Base-by-base conservation (phyloP, 2,888 invertebrate species). In the Lithodes maja region DNA sequence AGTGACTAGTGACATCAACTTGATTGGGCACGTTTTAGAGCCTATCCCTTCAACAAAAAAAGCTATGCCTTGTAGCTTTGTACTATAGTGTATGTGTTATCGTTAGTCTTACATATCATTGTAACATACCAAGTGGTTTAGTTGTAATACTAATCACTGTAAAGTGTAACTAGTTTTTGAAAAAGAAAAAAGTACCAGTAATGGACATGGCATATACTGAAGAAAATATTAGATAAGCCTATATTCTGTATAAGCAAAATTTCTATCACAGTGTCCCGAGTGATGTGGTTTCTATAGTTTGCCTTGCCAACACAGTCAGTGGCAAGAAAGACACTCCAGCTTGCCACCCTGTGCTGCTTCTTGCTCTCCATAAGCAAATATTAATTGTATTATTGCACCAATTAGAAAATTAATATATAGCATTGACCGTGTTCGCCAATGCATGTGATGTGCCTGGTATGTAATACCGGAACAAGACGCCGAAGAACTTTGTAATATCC, bases 71-170 rank as follows among this genome's bases (percentile, higher is more conserved):
- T 78, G 87, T 80, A 83, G 83, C 78, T 61, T 53, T 83, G 87
- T 87, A 83, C 83, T 75, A 87, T 83, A 87, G 83, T 69, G 55
- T 87, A 87, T 71, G 83, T 87, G 87, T 87, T 84, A 81, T 85
- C 75, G 17, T 84, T 88, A 85, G 85, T 74, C 61, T 84, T 85
- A 88, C 88, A 88, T 88, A 88, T 88, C 88, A 88, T 80, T 88
- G 88, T 88, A 88, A 85, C 88, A 88, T 88, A 88, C 88, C 88
- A 88, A 85, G 83, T 84, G 83, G 83, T 87, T 79, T 84, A 88
- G 88, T 85, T 81, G 88, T 88, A 85, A 85, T 74, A 78, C 83
- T 85, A 85, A 85, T 71, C 85, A 88, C 88, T 81, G 88, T 85
- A 81, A 71, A 80, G 74, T 85, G 84, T 88, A 85, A 81, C 84